Evolutionary conservation across 2,888 invertebrate genomes (phyloP), one percentile per base, ranked within the genome.

Genomic region (Archaeoteleia sp.): DNA sequence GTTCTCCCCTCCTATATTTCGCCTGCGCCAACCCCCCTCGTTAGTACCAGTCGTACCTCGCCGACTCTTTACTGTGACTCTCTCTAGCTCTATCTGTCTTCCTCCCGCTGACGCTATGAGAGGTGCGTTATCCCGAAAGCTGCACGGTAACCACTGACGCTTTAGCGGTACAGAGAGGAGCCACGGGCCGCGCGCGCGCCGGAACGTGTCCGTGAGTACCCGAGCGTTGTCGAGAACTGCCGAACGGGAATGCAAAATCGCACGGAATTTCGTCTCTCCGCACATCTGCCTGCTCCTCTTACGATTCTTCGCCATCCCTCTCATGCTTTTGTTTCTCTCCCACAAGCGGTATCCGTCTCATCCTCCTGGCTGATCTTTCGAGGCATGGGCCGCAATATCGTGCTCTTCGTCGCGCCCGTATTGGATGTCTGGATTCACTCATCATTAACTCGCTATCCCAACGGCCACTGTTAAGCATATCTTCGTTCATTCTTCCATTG

Each of bases 101-200:
- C 37, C 48, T 43, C 60, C 55, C 67, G 35, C 55, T 55, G 35
- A 32, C 25, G 20, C 29, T 49, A 58, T 58, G 53, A 29, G 65
- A 58, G 10, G 20, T 39, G 51, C 32, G 45, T 65, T 42, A 45
- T 45, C 42, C 15, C 51, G 65, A 55, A 17, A 46, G 66, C 62
- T 53, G 65, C 66, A 58, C 65, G 46, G 43, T 66, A 66, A 70
- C 62, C 69, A 65, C 69, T 61, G 66, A 70, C 66, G 53, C 32
- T 48, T 40, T 48, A 43, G 51, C 49, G 51, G 60, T 54, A 45
- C 55, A n/a, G n/a, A 54, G 55, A 60, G 61, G 72, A 76, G 77
- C 76, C 74, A 76, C 77, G 77, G 76, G 78, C 75, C 80, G 77
- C 73, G 74, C 75, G 76, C 72, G 73, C 73, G 74, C 55, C 71